phyloP scores from a whole-genome alignment of 2,113 vertebrate species.

The Gymnocephalus cernua region DNA sequence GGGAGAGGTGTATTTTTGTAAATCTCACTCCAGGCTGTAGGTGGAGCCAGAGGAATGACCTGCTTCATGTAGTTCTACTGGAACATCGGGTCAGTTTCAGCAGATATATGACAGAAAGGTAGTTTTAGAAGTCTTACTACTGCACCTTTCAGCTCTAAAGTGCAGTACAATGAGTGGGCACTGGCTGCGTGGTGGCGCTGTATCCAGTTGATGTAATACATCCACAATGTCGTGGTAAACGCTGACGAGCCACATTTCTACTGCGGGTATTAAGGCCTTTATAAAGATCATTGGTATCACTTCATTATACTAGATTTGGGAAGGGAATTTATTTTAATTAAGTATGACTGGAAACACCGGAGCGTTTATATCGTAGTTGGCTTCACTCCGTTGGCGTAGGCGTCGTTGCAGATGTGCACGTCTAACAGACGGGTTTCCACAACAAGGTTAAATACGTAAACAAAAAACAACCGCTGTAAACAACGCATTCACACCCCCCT shows the following conservation, averaged over 20 bases:
- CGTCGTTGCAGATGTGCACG: conserved; percentile 5
- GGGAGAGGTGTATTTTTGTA: no score
- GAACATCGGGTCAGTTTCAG: no score
- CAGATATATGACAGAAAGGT: no score
- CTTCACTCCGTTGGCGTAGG: not conserved
- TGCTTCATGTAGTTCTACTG: no score
- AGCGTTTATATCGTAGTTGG: not conserved
- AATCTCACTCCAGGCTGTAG: no score
- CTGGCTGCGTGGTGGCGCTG: not conserved
- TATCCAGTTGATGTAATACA: conserved; percentile 19
- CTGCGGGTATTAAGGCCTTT: conserved; percentile 23
- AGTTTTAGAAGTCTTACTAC: no score
- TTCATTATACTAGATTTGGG: conserved; percentile 11
- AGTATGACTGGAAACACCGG: not conserved
- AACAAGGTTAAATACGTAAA: conserved; percentile 47
- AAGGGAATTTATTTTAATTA: not conserved
- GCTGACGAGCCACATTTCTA: not conserved
- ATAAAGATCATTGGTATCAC: not conserved
- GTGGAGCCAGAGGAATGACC: no score
- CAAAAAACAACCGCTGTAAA: conserved; percentile 45
- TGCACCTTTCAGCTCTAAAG: no score
- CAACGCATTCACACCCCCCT: conserved; percentile 17
- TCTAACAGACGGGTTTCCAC: conserved; percentile 8
- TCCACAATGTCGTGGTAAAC: conserved; percentile 25
- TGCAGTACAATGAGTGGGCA: not conserved